Evolutionary conservation across 2,113 vertebrate genomes (phyloP).

Genomic region (Microcebus jonahi): DNA sequence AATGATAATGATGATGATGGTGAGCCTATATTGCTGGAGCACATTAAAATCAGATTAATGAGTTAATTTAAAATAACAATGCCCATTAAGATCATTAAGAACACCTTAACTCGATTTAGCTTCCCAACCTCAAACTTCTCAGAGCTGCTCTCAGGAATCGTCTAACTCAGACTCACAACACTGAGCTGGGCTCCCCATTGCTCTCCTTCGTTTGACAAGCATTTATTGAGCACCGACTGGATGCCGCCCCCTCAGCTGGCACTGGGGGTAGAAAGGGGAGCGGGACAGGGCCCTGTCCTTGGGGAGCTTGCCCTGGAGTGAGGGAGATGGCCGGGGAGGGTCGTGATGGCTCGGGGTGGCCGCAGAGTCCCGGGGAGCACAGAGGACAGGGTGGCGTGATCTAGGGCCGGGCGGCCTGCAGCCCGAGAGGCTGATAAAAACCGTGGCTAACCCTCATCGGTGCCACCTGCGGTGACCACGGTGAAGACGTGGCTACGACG

Average conservation of each 20-base stretch:
- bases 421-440: neutral
- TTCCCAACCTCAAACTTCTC: constrained; percentile 9
- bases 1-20: neutral
- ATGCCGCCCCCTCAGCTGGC: neutral
- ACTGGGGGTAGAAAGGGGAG: neutral
- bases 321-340: neutral
- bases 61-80: constrained; percentile 71
- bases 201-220: neutral
- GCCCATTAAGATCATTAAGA: constrained; percentile 66
- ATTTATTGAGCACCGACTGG: neutral
- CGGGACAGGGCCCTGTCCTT: neutral
- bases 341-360: neutral
- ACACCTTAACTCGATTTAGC: constrained; percentile 10
- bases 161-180: neutral
- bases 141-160: neutral
- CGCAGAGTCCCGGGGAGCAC: fast-evolving
- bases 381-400: neutral
- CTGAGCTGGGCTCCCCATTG: neutral
- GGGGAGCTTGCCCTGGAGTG: neutral
- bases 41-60: constrained; percentile 75
- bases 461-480: neutral
- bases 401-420: neutral
- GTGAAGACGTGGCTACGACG: fast-evolving
- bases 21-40: neutral
- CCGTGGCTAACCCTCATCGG: fast-evolving